Evolutionary conservation across 2,113 vertebrate species (phyloP).

Genomic region (Myiopsitta monachus): DNA sequence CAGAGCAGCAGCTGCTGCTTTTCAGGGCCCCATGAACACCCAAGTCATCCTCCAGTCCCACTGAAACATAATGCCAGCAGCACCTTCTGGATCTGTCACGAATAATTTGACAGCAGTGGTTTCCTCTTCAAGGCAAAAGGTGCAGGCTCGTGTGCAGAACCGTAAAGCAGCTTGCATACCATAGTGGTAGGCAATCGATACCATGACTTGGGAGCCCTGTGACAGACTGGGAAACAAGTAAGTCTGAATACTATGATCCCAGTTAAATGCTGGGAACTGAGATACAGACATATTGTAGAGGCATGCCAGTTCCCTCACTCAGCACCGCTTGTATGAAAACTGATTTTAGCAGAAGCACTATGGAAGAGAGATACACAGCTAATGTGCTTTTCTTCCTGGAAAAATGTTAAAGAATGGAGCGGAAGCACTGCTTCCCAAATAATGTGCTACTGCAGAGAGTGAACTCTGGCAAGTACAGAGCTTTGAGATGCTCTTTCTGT

Average conservation of each 20-base stretch:
- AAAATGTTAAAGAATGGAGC: background rate
- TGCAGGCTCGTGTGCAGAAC: background rate
- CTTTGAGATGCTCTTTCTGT: background rate
- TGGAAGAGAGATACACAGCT: background rate
- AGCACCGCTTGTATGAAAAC: background rate
- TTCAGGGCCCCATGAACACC: background rate
- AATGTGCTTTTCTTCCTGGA: background rate
- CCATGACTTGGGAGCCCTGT: background rate
- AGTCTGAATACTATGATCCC: background rate
- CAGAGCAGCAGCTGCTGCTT: background rate
- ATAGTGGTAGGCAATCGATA: background rate
- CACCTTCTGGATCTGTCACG: background rate
- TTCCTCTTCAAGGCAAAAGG: background rate
- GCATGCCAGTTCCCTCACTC: background rate
- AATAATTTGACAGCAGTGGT: background rate
- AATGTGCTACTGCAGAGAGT: background rate
- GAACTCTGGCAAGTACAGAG: background rate
- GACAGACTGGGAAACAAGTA: background rate
- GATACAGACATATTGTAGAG: background rate
- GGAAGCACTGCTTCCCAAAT: background rate
- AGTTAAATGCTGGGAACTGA: background rate
- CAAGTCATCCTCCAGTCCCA: background rate
- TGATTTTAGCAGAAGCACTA: background rate
- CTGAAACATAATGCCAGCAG: background rate
- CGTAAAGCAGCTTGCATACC: background rate